These are phyloP conservation scores for Thryonomys swinderianus DNA, from an alignment of 2,113 vertebrate species.

Conservation along the genomic window DNA sequence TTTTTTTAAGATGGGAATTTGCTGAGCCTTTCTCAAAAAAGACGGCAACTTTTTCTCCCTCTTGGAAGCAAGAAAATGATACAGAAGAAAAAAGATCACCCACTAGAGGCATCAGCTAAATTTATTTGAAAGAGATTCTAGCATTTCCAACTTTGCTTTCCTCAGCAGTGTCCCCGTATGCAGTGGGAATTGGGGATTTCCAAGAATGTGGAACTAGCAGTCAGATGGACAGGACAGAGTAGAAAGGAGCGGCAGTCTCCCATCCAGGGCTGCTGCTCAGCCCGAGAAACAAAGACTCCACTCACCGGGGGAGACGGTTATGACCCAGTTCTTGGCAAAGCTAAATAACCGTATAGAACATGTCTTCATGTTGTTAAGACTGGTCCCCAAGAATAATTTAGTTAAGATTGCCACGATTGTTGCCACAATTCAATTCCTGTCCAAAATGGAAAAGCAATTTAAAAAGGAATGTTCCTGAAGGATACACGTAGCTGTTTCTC, in stretches of 20 bases:
- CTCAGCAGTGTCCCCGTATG: conserved; percentile 59
- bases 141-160: conserved; percentile 52
- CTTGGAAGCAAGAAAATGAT: conserved; percentile 58
- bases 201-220: background rate
- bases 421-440: conserved; percentile 21
- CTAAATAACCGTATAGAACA: background rate
- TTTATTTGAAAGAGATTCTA: conserved; percentile 44
- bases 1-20: conserved; percentile 28
- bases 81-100: conserved; percentile 46
- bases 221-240: background rate
- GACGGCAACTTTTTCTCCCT: conserved; percentile 8
- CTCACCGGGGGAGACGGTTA: conserved; percentile 26
- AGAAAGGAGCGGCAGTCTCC: background rate
- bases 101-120: conserved; percentile 51
- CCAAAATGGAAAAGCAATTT: conserved; percentile 58
- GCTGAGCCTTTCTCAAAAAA: conserved; percentile 20
- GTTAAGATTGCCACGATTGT: conserved; percentile 36
- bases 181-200: conserved; percentile 53
- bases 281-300: background rate
- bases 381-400: conserved; percentile 48
- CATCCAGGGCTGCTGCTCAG: background rate
- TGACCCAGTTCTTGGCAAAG: conserved; percentile 5
- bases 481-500: conserved; percentile 61
- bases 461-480: conserved; percentile 72
- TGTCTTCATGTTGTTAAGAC: conserved; percentile 25